A percentile compares a stretch with the other conserved stretches of the same genome.
These are phyloP conservation scores for Arizona elegans DNA, from an alignment of 2,113 vertebrate species.

Conservation along the genomic window DNA sequence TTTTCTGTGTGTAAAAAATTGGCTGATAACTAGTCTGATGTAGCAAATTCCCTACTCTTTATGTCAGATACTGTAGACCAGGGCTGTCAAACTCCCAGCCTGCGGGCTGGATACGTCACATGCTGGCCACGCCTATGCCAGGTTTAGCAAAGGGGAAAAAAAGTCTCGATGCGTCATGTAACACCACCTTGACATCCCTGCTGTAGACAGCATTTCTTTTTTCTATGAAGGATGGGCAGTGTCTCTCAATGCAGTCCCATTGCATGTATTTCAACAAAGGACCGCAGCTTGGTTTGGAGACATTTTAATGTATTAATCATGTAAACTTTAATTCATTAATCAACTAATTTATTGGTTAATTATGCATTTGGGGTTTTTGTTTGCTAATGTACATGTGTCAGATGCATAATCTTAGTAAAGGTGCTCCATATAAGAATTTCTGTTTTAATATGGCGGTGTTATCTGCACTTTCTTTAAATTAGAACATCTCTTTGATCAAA, in stretches of 20 bases:
- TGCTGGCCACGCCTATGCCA: too few relatives aligned
- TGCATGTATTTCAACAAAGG: neutral
- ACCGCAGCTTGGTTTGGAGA: neutral
- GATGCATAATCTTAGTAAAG: neutral
- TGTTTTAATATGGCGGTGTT: neutral
- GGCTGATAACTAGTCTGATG: neutral
- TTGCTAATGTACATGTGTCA: neutral
- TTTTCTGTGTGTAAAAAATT: neutral
- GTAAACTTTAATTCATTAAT: neutral
- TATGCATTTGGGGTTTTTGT: neutral
- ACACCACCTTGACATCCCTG: too few relatives aligned
- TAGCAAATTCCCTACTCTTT: neutral
- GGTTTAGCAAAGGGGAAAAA: too few relatives aligned
- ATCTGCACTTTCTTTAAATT: neutral
- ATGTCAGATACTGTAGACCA: neutral
- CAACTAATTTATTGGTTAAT: neutral
- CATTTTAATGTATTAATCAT: neutral
- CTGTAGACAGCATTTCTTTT: neutral
- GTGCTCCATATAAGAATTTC: neutral
- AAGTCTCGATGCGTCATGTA: too few relatives aligned
- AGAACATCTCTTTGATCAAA: neutral
- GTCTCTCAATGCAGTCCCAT: neutral
- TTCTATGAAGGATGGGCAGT: neutral
- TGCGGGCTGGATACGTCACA: too few relatives aligned
- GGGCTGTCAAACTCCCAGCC: too few relatives aligned